Conservation (phyloP, 2,797 vertebrate species). For the Coendou prehensilis region DNA sequence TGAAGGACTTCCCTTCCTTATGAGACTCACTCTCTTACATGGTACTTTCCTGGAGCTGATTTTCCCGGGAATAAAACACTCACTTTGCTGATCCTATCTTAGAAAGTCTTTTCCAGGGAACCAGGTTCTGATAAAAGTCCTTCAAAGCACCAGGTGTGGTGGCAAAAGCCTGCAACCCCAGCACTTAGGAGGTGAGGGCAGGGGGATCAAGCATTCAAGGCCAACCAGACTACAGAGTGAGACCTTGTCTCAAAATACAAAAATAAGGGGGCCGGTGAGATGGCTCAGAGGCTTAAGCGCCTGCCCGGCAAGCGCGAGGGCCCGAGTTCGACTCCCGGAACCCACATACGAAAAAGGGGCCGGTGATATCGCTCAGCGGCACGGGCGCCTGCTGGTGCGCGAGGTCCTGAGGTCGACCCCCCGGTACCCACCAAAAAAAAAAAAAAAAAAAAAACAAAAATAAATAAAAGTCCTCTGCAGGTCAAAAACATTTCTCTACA, state of each 20-base stretch:
- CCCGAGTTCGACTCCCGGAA: too few relatives aligned
- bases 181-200: background rate
- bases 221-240: background rate
- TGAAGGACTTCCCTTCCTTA: background rate
- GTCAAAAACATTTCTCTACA: background rate
- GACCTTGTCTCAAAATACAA: background rate
- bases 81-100: background rate
- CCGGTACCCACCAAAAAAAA: too few relatives aligned
- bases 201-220: background rate
- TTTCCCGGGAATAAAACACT: background rate
- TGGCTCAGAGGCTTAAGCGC: too few relatives aligned
- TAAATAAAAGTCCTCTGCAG: background rate
- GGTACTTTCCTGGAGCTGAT: background rate
- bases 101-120: background rate
- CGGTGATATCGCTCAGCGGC: too few relatives aligned
- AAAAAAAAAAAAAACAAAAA: too few relatives aligned
- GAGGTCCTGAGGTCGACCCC: too few relatives aligned
- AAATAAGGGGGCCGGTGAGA: too few relatives aligned
- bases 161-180: background rate
- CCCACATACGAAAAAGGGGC: too few relatives aligned
- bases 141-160: background rate
- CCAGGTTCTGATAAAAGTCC: background rate
- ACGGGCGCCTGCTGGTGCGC: too few relatives aligned
- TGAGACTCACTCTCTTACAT: background rate
- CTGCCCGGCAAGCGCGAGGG: too few relatives aligned